These are phyloP conservation scores for Notodonta dromedarius DNA, from an alignment of 2,888 invertebrate species.

Conservation along the genomic window DNA sequence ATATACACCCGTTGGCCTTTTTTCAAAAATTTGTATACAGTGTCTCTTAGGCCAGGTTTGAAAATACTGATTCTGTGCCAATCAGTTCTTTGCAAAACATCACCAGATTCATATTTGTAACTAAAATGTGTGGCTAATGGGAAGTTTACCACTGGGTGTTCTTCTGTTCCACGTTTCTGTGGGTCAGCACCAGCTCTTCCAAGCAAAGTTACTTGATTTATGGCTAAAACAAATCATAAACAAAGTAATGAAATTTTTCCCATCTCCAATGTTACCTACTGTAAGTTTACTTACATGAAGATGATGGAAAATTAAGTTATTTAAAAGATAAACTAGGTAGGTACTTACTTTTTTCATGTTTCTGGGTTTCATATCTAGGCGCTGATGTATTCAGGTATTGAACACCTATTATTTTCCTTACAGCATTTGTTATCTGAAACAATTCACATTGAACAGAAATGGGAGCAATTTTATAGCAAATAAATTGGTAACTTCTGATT, in stretches of 20 bases:
- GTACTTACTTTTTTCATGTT: constrained; percentile 71
- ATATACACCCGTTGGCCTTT: constrained; percentile 95
- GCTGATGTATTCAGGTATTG: constrained; percentile 44
- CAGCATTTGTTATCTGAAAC: constrained; percentile 43
- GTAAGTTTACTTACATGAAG: too few relatives aligned
- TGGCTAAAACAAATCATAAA: constrained; percentile 62
- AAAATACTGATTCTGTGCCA: constrained; percentile 97
- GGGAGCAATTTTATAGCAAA: neutral
- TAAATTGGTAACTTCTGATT: neutral
- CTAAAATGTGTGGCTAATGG: constrained; percentile 95
- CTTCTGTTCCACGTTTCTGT: constrained; percentile 91
- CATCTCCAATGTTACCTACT: too few relatives aligned
- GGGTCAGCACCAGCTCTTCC: constrained; percentile 96
- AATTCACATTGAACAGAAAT: neutral
- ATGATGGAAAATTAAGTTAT: too few relatives aligned
- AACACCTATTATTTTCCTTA: constrained; percentile 36
- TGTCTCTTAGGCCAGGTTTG: constrained; percentile 91
- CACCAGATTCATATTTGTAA: constrained; percentile 92
- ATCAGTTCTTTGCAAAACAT: constrained; percentile 93
- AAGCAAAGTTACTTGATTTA: constrained; percentile 93
- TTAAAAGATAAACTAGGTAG: neutral
- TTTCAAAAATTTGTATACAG: constrained; percentile 90
- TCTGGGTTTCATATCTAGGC: constrained; percentile 53
- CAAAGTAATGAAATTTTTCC: too few relatives aligned
- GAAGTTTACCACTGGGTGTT: constrained; percentile 94